phyloP scores from a whole-genome alignment of 2,113 vertebrate species.

The Zapus hudsonius region DNA sequence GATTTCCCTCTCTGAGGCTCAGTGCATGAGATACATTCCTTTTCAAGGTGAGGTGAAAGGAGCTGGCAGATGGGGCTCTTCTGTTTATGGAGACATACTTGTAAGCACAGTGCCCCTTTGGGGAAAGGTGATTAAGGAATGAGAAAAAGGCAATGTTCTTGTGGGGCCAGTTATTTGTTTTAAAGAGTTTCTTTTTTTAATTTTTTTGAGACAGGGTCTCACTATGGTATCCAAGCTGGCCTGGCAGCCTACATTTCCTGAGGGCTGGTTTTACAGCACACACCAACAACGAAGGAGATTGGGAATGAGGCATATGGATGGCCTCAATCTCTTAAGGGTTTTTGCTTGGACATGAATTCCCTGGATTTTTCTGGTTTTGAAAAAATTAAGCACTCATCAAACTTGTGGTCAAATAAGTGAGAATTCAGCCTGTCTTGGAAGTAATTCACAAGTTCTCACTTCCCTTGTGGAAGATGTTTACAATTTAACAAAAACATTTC shows the following conservation, averaged over 20 bases:
- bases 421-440: slow-evolving; percentile 27
- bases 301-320: background rate
- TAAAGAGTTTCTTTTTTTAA: background rate
- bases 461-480: slow-evolving; percentile 33
- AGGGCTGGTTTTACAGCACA: background rate
- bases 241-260: background rate
- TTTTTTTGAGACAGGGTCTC: background rate
- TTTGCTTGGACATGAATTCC: slow-evolving; percentile 50
- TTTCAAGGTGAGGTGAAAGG: background rate
- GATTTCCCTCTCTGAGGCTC: slow-evolving; percentile 31
- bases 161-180: background rate
- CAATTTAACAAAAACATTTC: slow-evolving; percentile 42
- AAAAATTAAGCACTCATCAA: slow-evolving; percentile 35
- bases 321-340: slow-evolving; percentile 50
- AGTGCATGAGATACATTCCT: slow-evolving; percentile 16
- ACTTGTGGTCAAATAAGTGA: slow-evolving; percentile 39
- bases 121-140: background rate
- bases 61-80: background rate
- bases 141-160: background rate
- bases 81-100: background rate
- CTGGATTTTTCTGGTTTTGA: slow-evolving; percentile 53
- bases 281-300: background rate
- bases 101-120: background rate
- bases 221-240: background rate
- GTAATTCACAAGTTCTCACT: slow-evolving; percentile 31